Percentiles rank a stretch among this genome's conserved stretches.
phyloP scores from a whole-genome alignment of 1,140 invertebrate species.

The Drosophila suzukii region DNA sequence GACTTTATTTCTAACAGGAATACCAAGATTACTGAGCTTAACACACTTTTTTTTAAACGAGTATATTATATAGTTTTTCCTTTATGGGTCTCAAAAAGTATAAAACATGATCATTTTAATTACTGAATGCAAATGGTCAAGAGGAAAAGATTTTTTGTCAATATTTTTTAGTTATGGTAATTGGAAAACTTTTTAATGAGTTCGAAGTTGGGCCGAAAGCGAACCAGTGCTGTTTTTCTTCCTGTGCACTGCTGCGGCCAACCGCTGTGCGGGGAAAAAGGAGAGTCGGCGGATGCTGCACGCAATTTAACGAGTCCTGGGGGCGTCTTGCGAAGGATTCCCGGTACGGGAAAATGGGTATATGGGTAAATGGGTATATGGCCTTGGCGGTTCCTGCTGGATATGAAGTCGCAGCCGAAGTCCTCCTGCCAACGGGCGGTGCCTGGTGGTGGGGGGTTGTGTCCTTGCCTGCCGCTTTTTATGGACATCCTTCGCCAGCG shows the following conservation, averaged over 20 bases:
- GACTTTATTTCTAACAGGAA: no score
- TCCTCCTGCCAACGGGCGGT: neutral
- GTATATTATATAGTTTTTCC: no score
- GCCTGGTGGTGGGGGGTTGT: neutral
- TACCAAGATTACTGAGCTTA: no score
- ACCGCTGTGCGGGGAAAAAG: neutral
- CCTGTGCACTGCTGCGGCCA: conserved; percentile 6
- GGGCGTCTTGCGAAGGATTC: conserved; percentile 48
- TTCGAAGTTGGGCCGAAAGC: neutral
- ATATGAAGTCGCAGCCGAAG: neutral
- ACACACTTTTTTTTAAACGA: no score
- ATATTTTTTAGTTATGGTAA: conserved; percentile 7
- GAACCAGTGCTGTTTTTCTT: conserved; percentile 3
- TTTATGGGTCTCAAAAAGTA: neutral
- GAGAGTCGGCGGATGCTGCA: conserved; percentile 29
- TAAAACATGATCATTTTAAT: neutral
- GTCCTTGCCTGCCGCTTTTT: conserved; percentile 8
- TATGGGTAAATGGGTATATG: neutral
- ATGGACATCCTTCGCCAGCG: conserved; percentile 19
- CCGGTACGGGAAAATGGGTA: neutral
- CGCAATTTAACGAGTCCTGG: conserved; percentile 68
- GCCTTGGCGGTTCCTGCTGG: conserved; percentile 19
- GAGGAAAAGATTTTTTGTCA: neutral
- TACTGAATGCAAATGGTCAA: neutral
- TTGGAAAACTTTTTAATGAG: conserved; percentile 3